Base-by-base conservation (phyloP, 2,797 vertebrate genomes). In the Orientallactaga sibirica region DNA sequence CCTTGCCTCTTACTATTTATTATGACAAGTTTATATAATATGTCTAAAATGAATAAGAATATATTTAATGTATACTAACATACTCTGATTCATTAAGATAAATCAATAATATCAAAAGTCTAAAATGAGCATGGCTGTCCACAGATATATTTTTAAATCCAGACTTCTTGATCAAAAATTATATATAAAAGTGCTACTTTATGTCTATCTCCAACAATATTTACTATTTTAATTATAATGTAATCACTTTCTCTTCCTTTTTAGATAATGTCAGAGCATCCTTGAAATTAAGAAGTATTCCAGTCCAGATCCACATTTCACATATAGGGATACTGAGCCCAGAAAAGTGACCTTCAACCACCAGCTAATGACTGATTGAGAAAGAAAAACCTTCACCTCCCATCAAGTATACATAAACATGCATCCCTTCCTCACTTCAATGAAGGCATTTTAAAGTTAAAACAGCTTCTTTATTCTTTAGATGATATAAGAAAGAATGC, bases 391-490 rank as follows among this genome's bases (percentile, higher is more conserved):
- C 80, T 90, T 84, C 81, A 67, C 67, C 81, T 82, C 52, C 81
- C 37, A 64, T 91, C 37, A 84, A 77, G 52, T 74, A 80, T 81
- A 78, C 27, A 88, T 19, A 73, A 90, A 90, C 29, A 86, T 33
- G 58, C 41, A 61, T 94, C 75, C 67, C 64, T 85, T 76, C 86
- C 52, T 86, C 83, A 86, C 43, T 92, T 87, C 37, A 94, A 25
- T 7, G 77, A 90, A 61, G 29, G 14, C 27, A 77, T 82, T 88
- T 80, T 75, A 93, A 8, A 78, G 92, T 88, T 91, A 74, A 76
- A 93, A 66, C 41, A 73, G 78, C 52, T 90, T 94, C 82, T 92
- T 93, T 92, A 87, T 95, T 93, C 83, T 95, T 86, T 75, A 66
- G 33, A 93, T 29, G 68, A 93, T 74, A 27, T 62, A 92, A 96